These are phyloP conservation scores for Neoitamus cyanurus DNA, from an alignment of 2,888 invertebrate genomes.

Conservation along the genomic window DNA sequence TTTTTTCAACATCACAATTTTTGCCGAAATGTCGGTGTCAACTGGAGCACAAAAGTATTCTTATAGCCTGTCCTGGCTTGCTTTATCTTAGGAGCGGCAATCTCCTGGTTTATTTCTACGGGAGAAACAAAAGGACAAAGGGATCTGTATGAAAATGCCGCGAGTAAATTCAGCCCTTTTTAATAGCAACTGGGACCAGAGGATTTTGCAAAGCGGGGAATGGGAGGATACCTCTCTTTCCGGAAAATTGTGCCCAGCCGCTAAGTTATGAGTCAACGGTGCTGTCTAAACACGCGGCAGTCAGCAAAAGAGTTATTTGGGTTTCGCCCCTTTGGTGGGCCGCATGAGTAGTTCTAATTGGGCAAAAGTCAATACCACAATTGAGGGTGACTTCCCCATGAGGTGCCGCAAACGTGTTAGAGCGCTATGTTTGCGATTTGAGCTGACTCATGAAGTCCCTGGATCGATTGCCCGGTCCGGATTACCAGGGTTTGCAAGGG, in stretches of 20 bases:
- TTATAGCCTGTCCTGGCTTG: neutral
- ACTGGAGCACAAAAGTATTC: neutral
- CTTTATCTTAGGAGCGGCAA: neutral
- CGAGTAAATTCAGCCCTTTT: neutral
- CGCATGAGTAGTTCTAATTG: neutral
- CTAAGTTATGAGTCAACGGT: neutral
- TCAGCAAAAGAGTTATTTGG: neutral
- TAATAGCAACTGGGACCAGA: neutral
- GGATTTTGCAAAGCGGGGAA: neutral
- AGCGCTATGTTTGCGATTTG: neutral
- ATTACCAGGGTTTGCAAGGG: neutral
- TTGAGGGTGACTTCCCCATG: neutral
- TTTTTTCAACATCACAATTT: neutral
- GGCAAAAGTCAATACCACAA: neutral
- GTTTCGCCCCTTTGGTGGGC: neutral
- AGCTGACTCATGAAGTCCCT: neutral
- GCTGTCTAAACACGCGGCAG: neutral
- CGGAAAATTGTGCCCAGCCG: neutral
- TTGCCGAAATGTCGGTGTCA: neutral
- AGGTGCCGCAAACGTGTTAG: neutral
- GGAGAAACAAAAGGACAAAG: neutral
- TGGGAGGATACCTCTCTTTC: neutral
- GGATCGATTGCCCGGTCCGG: neutral
- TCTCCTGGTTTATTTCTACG: neutral
- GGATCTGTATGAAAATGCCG: neutral